phyloP scores from a whole-genome alignment of 2,113 vertebrate species.

The Hippocampus guttulatus region DNA sequence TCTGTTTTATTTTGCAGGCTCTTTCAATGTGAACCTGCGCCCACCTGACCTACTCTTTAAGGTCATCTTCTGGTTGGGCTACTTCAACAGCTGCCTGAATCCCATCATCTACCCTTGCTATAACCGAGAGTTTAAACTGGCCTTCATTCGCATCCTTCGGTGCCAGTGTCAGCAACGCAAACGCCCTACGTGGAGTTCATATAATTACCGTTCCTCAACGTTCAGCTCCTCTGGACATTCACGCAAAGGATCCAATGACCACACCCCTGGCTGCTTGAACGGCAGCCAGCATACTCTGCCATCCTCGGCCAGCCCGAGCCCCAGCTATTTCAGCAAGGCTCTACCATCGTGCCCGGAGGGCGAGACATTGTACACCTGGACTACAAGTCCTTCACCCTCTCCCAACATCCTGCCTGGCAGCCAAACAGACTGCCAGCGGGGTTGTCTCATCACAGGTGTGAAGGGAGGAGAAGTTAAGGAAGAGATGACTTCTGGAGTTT shows the following conservation, averaged over 20 bases:
- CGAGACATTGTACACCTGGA: constrained; percentile 74
- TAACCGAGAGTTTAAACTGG: constrained; percentile 96
- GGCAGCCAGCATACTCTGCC: constrained; percentile 86
- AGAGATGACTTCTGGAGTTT: constrained; percentile 28
- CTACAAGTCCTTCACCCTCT: constrained; percentile 39
- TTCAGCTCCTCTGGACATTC: constrained; percentile 78
- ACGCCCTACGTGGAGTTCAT: constrained; percentile 76
- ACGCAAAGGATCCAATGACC: constrained; percentile 78
- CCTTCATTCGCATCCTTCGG: constrained; percentile 87
- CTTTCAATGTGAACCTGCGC: constrained; percentile 84
- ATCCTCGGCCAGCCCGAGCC: constrained; percentile 74
- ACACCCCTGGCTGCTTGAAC: constrained; percentile 80
- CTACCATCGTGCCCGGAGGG: constrained; percentile 74
- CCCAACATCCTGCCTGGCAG: constrained; percentile 70
- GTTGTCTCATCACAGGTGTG: constrained; percentile 20
- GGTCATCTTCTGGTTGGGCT: constrained; percentile 97
- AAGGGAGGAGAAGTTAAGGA: constrained; percentile 23
- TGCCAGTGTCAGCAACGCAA: constrained; percentile 85
- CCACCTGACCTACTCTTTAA: constrained; percentile 87
- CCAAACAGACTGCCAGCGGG: constrained; percentile 51
- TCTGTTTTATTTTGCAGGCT: constrained; percentile 69
- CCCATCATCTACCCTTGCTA: constrained; percentile 98
- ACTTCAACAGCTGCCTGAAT: constrained; percentile 98
- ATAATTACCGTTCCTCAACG: constrained; percentile 85
- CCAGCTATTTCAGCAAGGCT: constrained; percentile 73